Conservation (phyloP, 2,797 vertebrate species). For the Lindbergichthys nudifrons region DNA sequence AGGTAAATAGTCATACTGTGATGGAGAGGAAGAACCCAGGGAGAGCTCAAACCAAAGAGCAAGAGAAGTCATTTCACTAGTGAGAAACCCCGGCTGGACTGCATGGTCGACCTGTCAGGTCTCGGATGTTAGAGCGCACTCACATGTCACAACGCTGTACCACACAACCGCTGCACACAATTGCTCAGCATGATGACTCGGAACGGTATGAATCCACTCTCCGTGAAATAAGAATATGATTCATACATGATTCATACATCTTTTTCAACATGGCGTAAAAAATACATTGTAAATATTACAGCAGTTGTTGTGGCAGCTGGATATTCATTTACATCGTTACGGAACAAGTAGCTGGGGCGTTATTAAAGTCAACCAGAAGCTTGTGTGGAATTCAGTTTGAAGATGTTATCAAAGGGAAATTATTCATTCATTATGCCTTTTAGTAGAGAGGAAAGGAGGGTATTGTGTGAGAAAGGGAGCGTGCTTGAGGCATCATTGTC, state of each 20-base stretch:
- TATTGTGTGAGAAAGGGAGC: constrained; percentile 4
- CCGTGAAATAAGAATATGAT: constrained; percentile 2
- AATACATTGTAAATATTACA: constrained; percentile 55
- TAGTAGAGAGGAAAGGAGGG: constrained; percentile 33
- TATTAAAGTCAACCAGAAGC: constrained; percentile 57
- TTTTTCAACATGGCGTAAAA: constrained; percentile 26
- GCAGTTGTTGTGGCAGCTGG: constrained; percentile 48
- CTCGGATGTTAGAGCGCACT: neutral
- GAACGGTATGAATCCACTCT: neutral
- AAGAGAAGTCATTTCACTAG: neutral
- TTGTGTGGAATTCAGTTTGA: constrained; percentile 69
- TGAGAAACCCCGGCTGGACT: constrained; percentile 25
- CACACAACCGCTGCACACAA: neutral
- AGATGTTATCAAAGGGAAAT: constrained; percentile 64
- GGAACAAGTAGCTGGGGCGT: constrained; percentile 50
- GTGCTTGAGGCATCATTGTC: constrained; percentile 29
- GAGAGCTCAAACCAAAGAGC: constrained; percentile 12
- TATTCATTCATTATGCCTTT: constrained; percentile 66
- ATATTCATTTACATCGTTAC: constrained; percentile 52
- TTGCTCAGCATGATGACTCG: constrained; percentile 30
- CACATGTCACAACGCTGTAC: constrained; percentile 12
- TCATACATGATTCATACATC: constrained; percentile 39
- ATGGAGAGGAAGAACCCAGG: neutral
- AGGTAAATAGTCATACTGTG: neutral
- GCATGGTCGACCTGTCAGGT: constrained; percentile 27